These are phyloP conservation scores for Pica pica DNA, from an alignment of 2,113 vertebrate genomes.

Conservation along the genomic window DNA sequence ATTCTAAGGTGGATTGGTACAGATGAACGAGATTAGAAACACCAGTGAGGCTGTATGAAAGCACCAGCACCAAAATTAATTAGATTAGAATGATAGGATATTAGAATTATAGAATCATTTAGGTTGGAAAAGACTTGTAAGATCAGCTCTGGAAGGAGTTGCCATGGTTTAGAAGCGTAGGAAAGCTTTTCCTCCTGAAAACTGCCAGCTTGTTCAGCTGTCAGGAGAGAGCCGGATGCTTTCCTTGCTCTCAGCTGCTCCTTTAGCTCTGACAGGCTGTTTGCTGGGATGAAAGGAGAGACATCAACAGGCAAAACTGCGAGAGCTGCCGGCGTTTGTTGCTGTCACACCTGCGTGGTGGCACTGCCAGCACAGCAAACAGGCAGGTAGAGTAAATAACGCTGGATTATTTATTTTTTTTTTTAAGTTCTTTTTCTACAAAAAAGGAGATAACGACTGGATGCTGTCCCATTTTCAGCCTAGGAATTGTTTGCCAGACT, in stretches of 20 bases:
- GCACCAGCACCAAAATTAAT: background rate
- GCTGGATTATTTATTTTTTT: background rate
- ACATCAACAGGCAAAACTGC: background rate
- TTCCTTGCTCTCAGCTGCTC: background rate
- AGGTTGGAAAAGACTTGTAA: background rate
- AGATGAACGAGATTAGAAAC: background rate
- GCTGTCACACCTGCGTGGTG: background rate
- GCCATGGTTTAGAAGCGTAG: background rate
- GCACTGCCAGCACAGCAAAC: background rate
- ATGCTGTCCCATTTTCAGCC: background rate
- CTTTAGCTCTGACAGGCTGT: background rate
- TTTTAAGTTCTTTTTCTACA: background rate
- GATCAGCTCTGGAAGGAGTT: background rate
- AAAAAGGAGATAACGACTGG: background rate
- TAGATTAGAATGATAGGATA: background rate
- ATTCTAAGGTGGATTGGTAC: too few relatives aligned
- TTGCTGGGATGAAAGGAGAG: background rate
- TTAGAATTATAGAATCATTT: background rate
- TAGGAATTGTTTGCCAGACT: background rate
- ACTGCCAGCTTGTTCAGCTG: background rate
- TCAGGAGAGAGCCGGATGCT: background rate
- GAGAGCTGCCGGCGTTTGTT: background rate
- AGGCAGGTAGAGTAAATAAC: slow-evolving; percentile 8
- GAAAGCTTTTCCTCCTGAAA: background rate
- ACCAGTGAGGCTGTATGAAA: background rate